These are phyloP conservation scores for Dendrolimus kikuchii DNA, from an alignment of 1,140 invertebrate genomes.

Conservation along the genomic window DNA sequence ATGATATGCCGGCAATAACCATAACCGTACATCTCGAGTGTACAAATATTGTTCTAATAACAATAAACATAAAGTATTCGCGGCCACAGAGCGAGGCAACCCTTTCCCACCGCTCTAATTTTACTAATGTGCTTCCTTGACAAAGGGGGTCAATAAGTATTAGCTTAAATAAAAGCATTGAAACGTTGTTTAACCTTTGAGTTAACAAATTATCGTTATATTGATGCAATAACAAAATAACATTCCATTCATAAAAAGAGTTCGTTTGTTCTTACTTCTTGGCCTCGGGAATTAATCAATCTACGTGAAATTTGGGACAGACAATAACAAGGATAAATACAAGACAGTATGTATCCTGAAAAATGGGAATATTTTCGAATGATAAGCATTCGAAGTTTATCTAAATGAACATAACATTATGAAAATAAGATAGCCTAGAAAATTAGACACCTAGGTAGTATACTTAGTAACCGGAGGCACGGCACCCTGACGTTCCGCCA, in stretches of 20 bases:
- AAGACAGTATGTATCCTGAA: no score
- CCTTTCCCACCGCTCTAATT: conserved; percentile 71
- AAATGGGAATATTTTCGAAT: no score
- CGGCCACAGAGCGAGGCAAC: conserved; percentile 34
- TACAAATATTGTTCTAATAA: conserved; percentile 71
- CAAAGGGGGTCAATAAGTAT: conserved; percentile 47
- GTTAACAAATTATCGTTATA: conserved; percentile 47
- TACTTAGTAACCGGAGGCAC: no score
- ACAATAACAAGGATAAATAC: no score
- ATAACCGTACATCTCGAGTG: conserved; percentile 60
- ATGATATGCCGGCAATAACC: conserved; percentile 35
- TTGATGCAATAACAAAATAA: background rate
- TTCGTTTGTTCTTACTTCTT: background rate
- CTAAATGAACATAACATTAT: no score
- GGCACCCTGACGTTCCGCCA: no score
- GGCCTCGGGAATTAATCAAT: no score
- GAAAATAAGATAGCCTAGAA: no score
- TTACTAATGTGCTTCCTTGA: conserved; percentile 61
- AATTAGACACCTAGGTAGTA: no score
- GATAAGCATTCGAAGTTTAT: no score
- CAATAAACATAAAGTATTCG: conserved; percentile 67
- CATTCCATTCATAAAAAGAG: background rate
- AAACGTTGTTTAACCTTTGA: conserved; percentile 44
- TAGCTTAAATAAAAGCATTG: conserved; percentile 50
- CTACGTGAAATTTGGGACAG: no score